Conservation (phyloP, 2,888 invertebrate genomes). For the Drosophila mercatorum region DNA sequence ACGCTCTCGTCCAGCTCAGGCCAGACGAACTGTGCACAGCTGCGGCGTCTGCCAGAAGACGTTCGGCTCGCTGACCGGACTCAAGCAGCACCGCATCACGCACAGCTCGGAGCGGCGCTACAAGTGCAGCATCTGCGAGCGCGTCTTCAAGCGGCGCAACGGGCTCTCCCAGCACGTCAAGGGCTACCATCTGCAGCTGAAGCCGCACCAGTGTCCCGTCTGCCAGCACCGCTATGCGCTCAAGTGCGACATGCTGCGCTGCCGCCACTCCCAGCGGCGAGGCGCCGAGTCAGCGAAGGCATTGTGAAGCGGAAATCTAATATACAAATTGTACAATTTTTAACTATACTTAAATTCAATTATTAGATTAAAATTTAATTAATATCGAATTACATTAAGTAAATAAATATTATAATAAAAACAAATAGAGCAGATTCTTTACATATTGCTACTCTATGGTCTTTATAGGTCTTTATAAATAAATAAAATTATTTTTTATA, state of each 20-base stretch:
- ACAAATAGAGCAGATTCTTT: neutral
- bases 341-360: neutral
- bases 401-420: too few relatives aligned
- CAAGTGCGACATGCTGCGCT: constrained; percentile 84
- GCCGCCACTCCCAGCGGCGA: constrained; percentile 81
- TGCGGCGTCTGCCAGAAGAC: constrained; percentile 62
- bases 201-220: constrained; percentile 82
- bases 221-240: constrained; percentile 83
- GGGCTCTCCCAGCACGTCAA: constrained; percentile 83
- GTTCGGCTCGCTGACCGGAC: constrained; percentile 64
- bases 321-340: neutral
- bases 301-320: neutral
- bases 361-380: too few relatives aligned
- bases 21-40: constrained; percentile 35
- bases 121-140: constrained; percentile 81
- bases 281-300: constrained; percentile 14
- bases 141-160: constrained; percentile 82
- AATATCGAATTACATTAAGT: too few relatives aligned
- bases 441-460: neutral
- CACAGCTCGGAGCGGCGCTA: constrained; percentile 81
- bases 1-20: neutral
- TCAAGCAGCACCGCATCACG: constrained; percentile 83
- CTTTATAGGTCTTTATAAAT: neutral
- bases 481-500: too few relatives aligned
- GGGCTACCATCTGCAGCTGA: constrained; percentile 83